Percentiles rank a stretch among this genome's conserved stretches.
Conservation (phyloP, 2,797 vertebrate species). For the Dermochelys coriacea region DNA sequence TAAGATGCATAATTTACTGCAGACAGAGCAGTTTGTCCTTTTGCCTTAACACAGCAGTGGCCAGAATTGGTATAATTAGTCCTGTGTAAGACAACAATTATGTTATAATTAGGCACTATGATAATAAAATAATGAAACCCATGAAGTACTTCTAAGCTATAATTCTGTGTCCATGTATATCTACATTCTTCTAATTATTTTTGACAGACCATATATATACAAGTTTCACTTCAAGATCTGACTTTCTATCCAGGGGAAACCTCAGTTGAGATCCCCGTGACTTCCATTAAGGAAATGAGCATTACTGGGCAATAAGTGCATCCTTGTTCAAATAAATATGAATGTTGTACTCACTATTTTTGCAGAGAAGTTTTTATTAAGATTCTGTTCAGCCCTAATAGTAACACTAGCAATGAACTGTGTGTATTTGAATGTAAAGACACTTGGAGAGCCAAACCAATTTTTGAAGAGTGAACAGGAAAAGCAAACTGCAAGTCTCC, state of each 20-base stretch:
- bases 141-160: not conserved
- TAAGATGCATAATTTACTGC: not conserved
- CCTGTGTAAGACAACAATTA: not conserved
- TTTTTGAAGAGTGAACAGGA: conserved; percentile 27
- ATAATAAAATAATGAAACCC: not conserved
- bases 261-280: not conserved
- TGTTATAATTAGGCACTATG: not conserved
- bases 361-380: not conserved
- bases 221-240: not conserved
- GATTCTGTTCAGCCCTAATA: not conserved
- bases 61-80: not conserved
- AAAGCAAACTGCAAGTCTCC: conserved; percentile 10
- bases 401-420: not conserved
- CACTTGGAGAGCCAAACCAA: not conserved
- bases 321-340: not conserved
- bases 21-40: not conserved
- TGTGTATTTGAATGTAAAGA: conserved; percentile 6
- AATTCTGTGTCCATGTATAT: not conserved
- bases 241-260: not conserved
- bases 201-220: not conserved
- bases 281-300: conserved; percentile 5
- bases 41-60: not conserved
- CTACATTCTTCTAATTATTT: not conserved
- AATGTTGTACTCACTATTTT: not conserved
- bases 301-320: not conserved